Conservation (phyloP, 2,888 invertebrate species). For the Synanthedon myopaeformis region DNA sequence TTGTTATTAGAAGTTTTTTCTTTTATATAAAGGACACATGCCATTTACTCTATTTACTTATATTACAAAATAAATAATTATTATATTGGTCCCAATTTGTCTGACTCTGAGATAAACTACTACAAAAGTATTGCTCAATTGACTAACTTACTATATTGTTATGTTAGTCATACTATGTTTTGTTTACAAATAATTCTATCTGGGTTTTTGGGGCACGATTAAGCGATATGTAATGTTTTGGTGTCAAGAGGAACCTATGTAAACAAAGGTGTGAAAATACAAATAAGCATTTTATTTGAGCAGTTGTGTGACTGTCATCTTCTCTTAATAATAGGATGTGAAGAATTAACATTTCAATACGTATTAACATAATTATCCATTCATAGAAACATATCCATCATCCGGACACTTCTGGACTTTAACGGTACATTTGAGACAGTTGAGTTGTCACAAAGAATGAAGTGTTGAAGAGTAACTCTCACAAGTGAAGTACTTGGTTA, state of each 20-base stretch:
- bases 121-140: no score
- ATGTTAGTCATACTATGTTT: no score
- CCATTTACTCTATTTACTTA: no score
- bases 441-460: conserved; percentile 50
- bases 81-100: no score
- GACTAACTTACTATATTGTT: conserved; percentile 6
- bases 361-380: conserved; percentile 58
- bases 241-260: neutral
- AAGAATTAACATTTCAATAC: conserved; percentile 60
- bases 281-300: conserved; percentile 37
- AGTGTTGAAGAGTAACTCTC: conserved; percentile 21
- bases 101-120: no score
- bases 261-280: conserved; percentile 11
- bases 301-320: conserved; percentile 26
- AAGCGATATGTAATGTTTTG: neutral
- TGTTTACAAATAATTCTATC: no score
- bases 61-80: no score
- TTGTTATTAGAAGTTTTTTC: conserved; percentile 9
- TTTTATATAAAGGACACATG: no score
- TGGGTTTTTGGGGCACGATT: neutral
- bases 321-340: conserved; percentile 38
- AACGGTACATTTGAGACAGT: conserved; percentile 59
- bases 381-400: conserved; percentile 55
- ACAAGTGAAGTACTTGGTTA: conserved; percentile 33
- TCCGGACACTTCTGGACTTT: conserved; percentile 31